Conservation (phyloP, 2,113 vertebrate species). For the Tachycineta bicolor region DNA sequence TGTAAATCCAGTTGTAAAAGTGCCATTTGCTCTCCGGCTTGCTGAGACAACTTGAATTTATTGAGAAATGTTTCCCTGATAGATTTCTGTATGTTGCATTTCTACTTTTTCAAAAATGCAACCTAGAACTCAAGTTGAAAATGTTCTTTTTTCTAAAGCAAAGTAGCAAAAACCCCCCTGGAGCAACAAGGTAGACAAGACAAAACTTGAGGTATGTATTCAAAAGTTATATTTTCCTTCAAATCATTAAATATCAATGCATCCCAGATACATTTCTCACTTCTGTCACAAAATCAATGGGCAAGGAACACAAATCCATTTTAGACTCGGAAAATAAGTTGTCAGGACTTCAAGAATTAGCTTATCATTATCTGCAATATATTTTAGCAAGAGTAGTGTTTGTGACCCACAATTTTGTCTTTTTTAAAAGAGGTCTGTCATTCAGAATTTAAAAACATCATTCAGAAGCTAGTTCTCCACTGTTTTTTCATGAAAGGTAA, state of each 20-base stretch:
- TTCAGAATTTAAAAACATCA: background rate
- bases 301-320: background rate
- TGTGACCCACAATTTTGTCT: background rate
- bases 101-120: background rate
- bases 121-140: background rate
- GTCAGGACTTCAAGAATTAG: background rate
- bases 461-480: background rate
- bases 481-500: background rate
- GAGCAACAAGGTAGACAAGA: background rate
- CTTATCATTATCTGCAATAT: background rate
- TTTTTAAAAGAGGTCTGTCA: background rate
- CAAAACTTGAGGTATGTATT: background rate
- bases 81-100: background rate
- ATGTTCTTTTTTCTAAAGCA: background rate
- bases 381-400: background rate
- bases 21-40: background rate
- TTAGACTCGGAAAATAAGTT: background rate
- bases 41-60: background rate
- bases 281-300: slow-evolving; percentile 4
- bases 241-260: background rate
- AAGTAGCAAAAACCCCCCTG: background rate
- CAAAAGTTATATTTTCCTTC: background rate
- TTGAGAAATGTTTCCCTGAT: background rate
- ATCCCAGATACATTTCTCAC: background rate
- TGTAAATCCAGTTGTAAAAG: background rate